phyloP scores from a whole-genome alignment of 2,888 invertebrate genomes.

The Platynereis dumerilii region DNA sequence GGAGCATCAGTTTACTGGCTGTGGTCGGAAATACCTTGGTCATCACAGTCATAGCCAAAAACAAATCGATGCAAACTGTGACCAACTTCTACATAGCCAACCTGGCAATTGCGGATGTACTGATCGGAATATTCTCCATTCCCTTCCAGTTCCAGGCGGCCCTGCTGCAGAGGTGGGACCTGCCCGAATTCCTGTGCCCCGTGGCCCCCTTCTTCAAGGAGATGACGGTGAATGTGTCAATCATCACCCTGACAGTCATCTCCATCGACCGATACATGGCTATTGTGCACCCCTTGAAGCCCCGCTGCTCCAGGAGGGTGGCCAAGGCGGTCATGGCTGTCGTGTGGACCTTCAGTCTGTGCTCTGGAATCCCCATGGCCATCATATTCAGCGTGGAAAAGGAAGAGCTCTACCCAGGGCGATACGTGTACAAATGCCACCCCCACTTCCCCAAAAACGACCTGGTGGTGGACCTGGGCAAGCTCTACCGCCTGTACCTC shows the following conservation, averaged over 20 bases:
- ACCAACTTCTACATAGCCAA: constrained; percentile 88
- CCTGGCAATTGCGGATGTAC: constrained; percentile 83
- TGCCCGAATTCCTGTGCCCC: constrained; percentile 85
- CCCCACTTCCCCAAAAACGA: constrained; percentile 39
- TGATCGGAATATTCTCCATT: constrained; percentile 83
- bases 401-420: constrained; percentile 24
- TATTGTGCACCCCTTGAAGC: constrained; percentile 68
- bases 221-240: constrained; percentile 85
- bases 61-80: constrained; percentile 77
- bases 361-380: constrained; percentile 71
- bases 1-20: constrained; percentile 80
- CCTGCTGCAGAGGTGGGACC: constrained; percentile 82
- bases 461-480: constrained; percentile 50
- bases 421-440: constrained; percentile 55
- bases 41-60: constrained; percentile 82
- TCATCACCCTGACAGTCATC: constrained; percentile 85
- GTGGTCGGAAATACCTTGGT: constrained; percentile 85
- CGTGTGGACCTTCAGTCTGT: constrained; percentile 77
- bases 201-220: constrained; percentile 88
- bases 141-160: constrained; percentile 91
- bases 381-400: constrained; percentile 44
- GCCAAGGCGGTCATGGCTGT: constrained; percentile 77
- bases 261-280: constrained; percentile 80
- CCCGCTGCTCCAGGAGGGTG: constrained; percentile 73
- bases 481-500: constrained; percentile 59